Percentiles rank a stretch among this genome's conserved stretches.
Evolutionary conservation across 2,888 invertebrate species (phyloP).

Genomic region (Pheosia gnoma): DNA sequence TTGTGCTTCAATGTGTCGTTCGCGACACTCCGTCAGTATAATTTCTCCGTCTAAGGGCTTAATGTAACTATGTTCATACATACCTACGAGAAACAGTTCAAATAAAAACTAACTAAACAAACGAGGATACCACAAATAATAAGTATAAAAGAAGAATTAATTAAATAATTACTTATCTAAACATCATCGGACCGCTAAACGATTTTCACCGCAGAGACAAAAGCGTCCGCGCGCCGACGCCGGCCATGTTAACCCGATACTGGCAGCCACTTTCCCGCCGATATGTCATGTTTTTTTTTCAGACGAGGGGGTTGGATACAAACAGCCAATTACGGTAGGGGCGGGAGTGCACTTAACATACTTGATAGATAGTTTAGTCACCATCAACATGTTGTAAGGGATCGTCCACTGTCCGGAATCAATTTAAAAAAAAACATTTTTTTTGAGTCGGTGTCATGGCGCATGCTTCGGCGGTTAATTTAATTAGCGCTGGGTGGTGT

Average conservation of each 20-base stretch:
- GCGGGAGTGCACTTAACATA: constrained; percentile 75
- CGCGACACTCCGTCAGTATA: no score
- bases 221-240: constrained; percentile 48
- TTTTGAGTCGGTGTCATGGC: constrained; percentile 60
- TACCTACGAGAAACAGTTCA: background rate
- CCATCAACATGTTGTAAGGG: constrained; percentile 67
- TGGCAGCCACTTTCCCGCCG: constrained; percentile 81
- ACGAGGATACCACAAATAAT: background rate
- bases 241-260: constrained; percentile 71
- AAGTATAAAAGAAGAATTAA: background rate
- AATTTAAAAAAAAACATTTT: constrained; percentile 38
- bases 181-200: constrained; percentile 71
- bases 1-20: no score
- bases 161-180: constrained; percentile 57
- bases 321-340: constrained; percentile 81
- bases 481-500: constrained; percentile 72
- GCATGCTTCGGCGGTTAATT: constrained; percentile 73
- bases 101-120: background rate
- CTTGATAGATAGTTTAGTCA: constrained; percentile 78
- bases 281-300: constrained; percentile 81
- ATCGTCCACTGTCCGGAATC: constrained; percentile 57
- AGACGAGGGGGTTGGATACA: constrained; percentile 80
- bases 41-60: no score
- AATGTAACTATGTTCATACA: no score
- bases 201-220: constrained; percentile 73